Evolutionary conservation across 2,797 vertebrate species (phyloP).

Genomic region (Muscicapa comitata): DNA sequence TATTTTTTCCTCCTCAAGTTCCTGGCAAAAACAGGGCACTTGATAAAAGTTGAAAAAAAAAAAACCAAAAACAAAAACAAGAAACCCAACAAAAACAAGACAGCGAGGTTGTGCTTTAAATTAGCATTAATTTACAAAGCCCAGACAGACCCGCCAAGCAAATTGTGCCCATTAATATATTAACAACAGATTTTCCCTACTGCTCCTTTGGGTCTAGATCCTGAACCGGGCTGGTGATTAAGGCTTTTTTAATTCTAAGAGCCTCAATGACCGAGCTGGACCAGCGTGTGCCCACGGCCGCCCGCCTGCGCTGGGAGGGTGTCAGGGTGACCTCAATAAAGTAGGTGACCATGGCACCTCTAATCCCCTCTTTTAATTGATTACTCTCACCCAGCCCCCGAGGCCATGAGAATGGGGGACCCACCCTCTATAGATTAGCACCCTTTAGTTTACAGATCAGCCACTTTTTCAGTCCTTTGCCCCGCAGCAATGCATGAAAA

Average conservation of each 20-base stretch:
- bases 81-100: neutral
- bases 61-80: too few species aligned
- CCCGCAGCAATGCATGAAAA: slow-evolving; percentile 69
- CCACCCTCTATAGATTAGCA: slow-evolving; percentile 68
- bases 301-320: slow-evolving; percentile 1
- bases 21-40: neutral
- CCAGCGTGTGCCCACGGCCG: neutral
- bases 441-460: slow-evolving; percentile 71
- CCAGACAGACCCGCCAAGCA: slow-evolving; percentile 4
- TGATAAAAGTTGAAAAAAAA: neutral
- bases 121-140: slow-evolving; percentile 50
- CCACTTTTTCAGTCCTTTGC: slow-evolving; percentile 58
- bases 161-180: slow-evolving; percentile 37
- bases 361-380: slow-evolving; percentile 70
- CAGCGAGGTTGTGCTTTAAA: slow-evolving; percentile 13
- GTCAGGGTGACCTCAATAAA: slow-evolving; percentile 41
- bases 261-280: neutral
- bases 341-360: slow-evolving; percentile 52
- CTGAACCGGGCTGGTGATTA: neutral
- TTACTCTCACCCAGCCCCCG: slow-evolving; percentile 44
- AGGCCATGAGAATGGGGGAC: slow-evolving; percentile 52
- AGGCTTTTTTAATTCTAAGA: neutral
- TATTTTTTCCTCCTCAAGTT: neutral
- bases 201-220: neutral
- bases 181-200: slow-evolving; percentile 16